Percentiles rank a stretch among this genome's conserved stretches.
phyloP scores from a whole-genome alignment of 2,113 vertebrate genomes.

The Thryonomys swinderianus region DNA sequence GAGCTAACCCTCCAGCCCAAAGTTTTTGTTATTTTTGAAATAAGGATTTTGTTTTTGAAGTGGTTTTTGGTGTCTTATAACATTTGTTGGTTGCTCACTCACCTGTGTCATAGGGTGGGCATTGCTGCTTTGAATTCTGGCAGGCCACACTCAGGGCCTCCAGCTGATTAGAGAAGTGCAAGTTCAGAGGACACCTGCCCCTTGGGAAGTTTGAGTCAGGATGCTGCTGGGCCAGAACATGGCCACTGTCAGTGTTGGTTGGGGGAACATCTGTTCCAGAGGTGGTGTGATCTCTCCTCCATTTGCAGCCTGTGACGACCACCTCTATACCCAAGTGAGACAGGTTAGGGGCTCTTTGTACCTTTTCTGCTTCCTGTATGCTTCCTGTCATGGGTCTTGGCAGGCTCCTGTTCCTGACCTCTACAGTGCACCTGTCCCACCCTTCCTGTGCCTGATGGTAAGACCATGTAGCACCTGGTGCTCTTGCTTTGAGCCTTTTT shows the following conservation, averaged over 20 bases:
- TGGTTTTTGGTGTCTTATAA: not conserved
- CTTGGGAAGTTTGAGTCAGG: not conserved
- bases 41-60: not conserved
- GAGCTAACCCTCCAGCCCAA: not conserved
- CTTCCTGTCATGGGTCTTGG: not conserved
- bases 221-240: not conserved
- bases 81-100: not conserved
- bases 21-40: not conserved
- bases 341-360: not conserved
- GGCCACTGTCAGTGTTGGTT: too few species aligned
- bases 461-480: not conserved
- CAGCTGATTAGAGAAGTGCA: too few species aligned
- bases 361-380: not conserved
- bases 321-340: not conserved
- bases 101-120: not conserved
- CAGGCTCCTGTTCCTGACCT: not conserved
- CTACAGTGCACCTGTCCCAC: too few species aligned
- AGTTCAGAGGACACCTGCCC: not conserved
- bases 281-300: too few species aligned
- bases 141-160: not conserved
- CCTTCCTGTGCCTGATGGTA: not conserved
- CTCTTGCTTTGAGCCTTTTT: too few species aligned
- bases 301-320: too few species aligned
- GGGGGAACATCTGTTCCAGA: not conserved
- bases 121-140: too few species aligned